These are phyloP conservation scores for Cataglyphis hispanica DNA, from an alignment of 1,140 invertebrate genomes.

Conservation along the genomic window DNA sequence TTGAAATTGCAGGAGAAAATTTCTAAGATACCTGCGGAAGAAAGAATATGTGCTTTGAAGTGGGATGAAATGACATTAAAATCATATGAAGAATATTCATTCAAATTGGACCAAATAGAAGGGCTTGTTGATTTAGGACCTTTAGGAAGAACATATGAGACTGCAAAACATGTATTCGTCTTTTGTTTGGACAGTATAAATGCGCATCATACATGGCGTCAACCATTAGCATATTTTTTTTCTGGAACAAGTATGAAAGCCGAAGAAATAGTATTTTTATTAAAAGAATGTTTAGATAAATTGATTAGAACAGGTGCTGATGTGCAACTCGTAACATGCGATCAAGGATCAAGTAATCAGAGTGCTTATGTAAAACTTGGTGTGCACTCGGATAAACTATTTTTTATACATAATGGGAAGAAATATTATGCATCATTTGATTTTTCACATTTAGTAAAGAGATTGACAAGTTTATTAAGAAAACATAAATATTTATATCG, in stretches of 20 bases:
- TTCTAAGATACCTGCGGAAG: neutral
- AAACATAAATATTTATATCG: too few relatives aligned
- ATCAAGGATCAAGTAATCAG: neutral
- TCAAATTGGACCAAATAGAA: neutral
- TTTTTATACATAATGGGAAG: neutral
- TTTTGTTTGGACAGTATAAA: neutral
- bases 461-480: too few relatives aligned
- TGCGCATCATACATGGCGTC: neutral
- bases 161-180: conserved; percentile 1
- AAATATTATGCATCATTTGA: neutral
- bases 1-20: conserved; percentile 5
- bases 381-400: neutral
- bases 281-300: conserved; percentile 6
- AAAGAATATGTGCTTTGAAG: conserved; percentile 12
- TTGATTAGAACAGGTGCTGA: conserved; percentile 2
- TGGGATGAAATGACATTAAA: conserved; percentile 11
- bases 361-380: neutral
- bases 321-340: neutral
- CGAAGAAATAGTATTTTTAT: neutral
- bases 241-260: neutral
- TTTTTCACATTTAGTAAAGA: too few relatives aligned
- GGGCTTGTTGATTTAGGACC: neutral
- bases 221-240: neutral
- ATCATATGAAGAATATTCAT: conserved; percentile 9
- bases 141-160: neutral